Percentiles rank a stretch among this genome's conserved stretches.
Conservation (phyloP, 2,113 vertebrate genomes). For the Electrona antarctica region DNA sequence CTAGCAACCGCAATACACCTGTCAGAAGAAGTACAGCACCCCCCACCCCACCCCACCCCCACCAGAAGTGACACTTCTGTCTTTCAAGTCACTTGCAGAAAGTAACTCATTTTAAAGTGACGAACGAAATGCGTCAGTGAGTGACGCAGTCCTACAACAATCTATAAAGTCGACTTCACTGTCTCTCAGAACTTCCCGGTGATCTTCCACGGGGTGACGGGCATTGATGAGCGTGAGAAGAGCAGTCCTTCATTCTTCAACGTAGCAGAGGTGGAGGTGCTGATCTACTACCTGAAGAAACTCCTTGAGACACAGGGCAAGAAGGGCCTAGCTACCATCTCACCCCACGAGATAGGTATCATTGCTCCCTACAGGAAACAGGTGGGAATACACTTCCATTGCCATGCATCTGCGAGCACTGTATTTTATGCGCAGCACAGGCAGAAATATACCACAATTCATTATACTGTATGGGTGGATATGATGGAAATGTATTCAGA, state of each 20-base stretch:
- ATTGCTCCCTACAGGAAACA: constrained; percentile 96
- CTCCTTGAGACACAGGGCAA: constrained; percentile 81
- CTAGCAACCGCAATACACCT: too few relatives aligned
- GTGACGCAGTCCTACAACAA: too few relatives aligned
- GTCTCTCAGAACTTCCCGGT: constrained; percentile 86
- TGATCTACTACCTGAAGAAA: constrained; percentile 84
- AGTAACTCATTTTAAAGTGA: too few relatives aligned
- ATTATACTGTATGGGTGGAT: not conserved
- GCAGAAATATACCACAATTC: not conserved
- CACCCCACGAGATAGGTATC: constrained; percentile 85
- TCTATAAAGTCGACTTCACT: too few relatives aligned
- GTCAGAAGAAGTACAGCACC: too few relatives aligned
- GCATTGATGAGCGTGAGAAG: constrained; percentile 82
- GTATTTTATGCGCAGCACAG: too few relatives aligned
- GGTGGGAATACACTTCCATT: constrained; percentile 68
- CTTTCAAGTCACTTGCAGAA: too few relatives aligned
- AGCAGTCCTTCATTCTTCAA: constrained; percentile 96
- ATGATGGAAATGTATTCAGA: not conserved
- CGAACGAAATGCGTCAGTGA: too few relatives aligned
- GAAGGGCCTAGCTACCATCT: constrained; percentile 70
- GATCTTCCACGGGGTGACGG: constrained; percentile 89
- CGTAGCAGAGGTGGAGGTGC: constrained; percentile 80
- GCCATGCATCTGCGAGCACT: not conserved
- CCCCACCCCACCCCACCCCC: too few relatives aligned
- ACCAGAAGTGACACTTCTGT: too few relatives aligned